A percentile compares a stretch with the other conserved stretches of the same genome.
Evolutionary conservation across 2,888 invertebrate genomes (phyloP).

Genomic region (Drosophila prostipennis): DNA sequence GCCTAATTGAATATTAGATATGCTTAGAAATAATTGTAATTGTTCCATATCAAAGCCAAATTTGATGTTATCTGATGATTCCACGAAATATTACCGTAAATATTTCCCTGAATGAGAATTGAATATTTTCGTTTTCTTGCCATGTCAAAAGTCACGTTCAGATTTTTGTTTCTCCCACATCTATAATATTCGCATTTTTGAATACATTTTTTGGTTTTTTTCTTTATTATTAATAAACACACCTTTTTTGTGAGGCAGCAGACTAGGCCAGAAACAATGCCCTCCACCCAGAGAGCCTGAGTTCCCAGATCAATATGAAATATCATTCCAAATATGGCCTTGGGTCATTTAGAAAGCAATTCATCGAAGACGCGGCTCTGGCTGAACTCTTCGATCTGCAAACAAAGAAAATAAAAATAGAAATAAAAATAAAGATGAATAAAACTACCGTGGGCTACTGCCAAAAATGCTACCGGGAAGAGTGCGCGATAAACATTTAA

Average conservation of each 20-base stretch:
- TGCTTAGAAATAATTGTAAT: neutral
- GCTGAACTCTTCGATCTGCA: constrained; percentile 22
- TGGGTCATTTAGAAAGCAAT: constrained; percentile 80
- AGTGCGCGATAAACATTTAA: constrained; percentile 66
- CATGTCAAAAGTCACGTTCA: constrained; percentile 39
- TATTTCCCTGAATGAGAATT: constrained; percentile 1
- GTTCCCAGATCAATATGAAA: constrained; percentile 60
- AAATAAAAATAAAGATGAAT: constrained; percentile 22
- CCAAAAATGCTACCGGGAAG: constrained; percentile 75
- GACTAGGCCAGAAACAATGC: constrained; percentile 52
- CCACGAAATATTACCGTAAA: constrained; percentile 7
- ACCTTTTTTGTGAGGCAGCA: constrained; percentile 42
- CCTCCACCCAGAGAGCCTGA: constrained; percentile 21
- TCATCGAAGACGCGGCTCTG: constrained; percentile 48
- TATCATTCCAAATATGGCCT: constrained; percentile 68
- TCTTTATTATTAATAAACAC: constrained; percentile 37
- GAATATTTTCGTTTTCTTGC: constrained; percentile 1
- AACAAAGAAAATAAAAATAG: constrained; percentile 27
- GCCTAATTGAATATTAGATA: neutral
- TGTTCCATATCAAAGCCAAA: neutral
- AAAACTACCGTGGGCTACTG: constrained; percentile 77
- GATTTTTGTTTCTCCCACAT: constrained; percentile 31
- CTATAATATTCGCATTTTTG: constrained; percentile 3
- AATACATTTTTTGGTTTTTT: constrained; percentile 6
- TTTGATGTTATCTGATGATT: constrained; percentile 1